Evolutionary conservation across 1,140 invertebrate genomes (phyloP).

Genomic region (Maconellicoccus hirsutus): DNA sequence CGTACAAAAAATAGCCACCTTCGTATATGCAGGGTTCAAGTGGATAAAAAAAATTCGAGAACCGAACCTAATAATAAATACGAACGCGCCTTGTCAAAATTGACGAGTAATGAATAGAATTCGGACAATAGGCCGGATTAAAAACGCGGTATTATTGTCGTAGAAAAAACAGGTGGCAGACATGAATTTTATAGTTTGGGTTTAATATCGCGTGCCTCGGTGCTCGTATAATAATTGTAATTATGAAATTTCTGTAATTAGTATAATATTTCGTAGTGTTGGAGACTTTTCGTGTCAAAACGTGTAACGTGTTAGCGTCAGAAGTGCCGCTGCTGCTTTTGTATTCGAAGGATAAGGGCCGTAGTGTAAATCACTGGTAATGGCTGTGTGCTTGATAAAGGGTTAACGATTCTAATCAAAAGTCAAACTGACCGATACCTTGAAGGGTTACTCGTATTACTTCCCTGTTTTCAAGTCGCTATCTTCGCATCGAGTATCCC

Average conservation of each 20-base stretch:
- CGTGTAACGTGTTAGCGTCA: background rate
- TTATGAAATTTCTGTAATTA: slow-evolving; percentile 20
- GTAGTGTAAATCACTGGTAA: background rate
- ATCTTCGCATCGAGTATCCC: no score
- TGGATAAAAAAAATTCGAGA: background rate
- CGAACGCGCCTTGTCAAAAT: slow-evolving; percentile 19
- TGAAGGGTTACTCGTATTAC: no score
- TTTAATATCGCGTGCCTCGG: slow-evolving; percentile 15
- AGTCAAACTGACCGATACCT: background rate
- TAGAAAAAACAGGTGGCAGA: slow-evolving; percentile 12
- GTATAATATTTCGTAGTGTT: slow-evolving; percentile 17
- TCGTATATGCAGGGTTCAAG: background rate
- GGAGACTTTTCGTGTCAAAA: slow-evolving; percentile 6
- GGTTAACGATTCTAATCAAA: background rate
- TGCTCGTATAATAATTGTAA: slow-evolving; percentile 15
- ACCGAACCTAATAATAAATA: slow-evolving; percentile 13
- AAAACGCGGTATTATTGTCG: slow-evolving; percentile 17
- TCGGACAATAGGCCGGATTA: slow-evolving; percentile 19
- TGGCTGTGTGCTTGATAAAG: background rate
- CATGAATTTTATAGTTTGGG: slow-evolving; percentile 18
- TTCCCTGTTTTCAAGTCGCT: no score
- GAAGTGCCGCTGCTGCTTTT: background rate
- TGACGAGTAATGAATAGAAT: slow-evolving; percentile 20
- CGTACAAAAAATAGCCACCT: background rate
- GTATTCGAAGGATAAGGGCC: background rate